Percentiles rank a stretch among this genome's conserved stretches.
Conservation (phyloP, 2,113 vertebrate species). For the Sciurus niger region DNA sequence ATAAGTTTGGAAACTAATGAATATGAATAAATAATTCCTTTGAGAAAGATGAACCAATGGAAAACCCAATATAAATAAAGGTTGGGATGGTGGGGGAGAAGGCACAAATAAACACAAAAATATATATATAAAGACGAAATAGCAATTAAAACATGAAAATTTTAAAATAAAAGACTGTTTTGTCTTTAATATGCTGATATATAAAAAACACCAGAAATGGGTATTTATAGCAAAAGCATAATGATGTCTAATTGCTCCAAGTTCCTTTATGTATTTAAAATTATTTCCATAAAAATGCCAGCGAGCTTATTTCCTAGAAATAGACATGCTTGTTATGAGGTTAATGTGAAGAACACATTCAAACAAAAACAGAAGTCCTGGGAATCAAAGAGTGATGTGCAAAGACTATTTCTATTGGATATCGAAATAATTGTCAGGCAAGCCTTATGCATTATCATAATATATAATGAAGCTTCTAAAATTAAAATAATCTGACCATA, state of each 20-base stretch:
- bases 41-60: background rate
- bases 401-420: background rate
- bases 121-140: background rate
- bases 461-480: background rate
- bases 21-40: background rate
- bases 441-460: background rate
- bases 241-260: background rate
- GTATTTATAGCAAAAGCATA: background rate
- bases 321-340: background rate
- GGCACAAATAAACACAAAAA: background rate
- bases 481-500: background rate
- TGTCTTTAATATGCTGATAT: background rate
- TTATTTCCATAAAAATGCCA: background rate
- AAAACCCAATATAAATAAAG: background rate
- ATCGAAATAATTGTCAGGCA: constrained; percentile 45
- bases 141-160: background rate
- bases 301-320: background rate
- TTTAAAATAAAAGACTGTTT: background rate
- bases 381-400: background rate
- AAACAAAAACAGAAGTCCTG: background rate
- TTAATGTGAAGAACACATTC: background rate
- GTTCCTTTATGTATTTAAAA: constrained; percentile 26
- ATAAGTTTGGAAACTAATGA: background rate
- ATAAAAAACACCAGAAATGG: background rate
- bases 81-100: background rate